Evolutionary conservation across 2,797 vertebrate species (phyloP).

Genomic region (Falco concolor): DNA sequence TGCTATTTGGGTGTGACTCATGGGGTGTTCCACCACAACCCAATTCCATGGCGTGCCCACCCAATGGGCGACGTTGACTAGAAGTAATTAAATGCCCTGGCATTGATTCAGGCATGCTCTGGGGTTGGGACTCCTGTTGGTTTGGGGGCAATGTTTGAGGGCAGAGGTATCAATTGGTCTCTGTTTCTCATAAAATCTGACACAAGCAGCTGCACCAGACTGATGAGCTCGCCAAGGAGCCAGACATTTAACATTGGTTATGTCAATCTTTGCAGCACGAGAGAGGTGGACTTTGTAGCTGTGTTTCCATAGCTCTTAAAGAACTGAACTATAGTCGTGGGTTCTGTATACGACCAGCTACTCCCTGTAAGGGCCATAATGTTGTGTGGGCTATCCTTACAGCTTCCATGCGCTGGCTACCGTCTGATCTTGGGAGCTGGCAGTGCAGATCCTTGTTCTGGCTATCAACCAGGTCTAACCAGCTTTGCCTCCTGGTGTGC

Average conservation of each 20-base stretch:
- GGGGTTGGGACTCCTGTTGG: neutral
- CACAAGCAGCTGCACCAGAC: conserved; percentile 52
- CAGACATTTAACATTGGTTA: conserved; percentile 10
- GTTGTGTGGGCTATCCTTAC: neutral
- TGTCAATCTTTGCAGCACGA: neutral
- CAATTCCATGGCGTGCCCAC: neutral
- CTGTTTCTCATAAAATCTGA: conserved; percentile 31
- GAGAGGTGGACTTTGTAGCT: neutral
- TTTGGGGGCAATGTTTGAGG: conserved; percentile 18
- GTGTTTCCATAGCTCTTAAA: neutral
- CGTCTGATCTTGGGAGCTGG: neutral
- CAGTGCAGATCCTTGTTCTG: neutral
- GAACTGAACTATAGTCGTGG: neutral
- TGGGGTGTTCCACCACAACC: neutral
- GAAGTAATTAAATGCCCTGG: conserved; percentile 33
- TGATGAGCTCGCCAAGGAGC: neutral
- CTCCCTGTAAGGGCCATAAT: neutral
- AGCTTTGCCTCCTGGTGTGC: neutral
- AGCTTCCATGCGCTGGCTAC: neutral
- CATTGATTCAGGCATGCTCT: neutral
- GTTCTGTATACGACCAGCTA: neutral
- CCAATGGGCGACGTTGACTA: neutral
- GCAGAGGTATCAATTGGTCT: conserved; percentile 7
- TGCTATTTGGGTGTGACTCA: conserved; percentile 16
- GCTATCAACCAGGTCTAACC: neutral